Conservation (phyloP, 2,888 invertebrate genomes). For the Ashinkailepas kermadecensis region DNA sequence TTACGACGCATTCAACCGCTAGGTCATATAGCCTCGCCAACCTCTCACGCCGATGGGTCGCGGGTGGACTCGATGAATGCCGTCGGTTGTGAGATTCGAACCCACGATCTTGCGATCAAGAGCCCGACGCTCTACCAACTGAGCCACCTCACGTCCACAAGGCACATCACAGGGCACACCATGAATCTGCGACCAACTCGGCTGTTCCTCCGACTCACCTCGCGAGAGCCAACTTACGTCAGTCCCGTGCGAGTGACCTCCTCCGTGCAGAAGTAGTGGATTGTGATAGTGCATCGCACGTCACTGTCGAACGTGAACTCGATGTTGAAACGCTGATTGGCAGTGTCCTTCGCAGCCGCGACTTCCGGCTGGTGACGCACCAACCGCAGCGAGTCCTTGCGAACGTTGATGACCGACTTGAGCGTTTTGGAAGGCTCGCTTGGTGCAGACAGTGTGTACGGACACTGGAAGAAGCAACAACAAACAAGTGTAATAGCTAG, state of each 20-base stretch:
- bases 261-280: conserved; percentile 92
- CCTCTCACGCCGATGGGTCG: no score
- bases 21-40: no score
- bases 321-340: conserved; percentile 42
- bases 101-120: no score
- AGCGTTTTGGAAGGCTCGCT: conserved; percentile 95
- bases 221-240: conserved; percentile 53
- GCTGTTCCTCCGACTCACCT: no score
- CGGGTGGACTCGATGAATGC: no score
- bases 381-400: conserved; percentile 91
- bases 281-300: conserved; percentile 83
- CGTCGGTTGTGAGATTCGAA: no score
- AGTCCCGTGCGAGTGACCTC: conserved; percentile 79
- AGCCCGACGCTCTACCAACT: no score
- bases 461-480: conserved; percentile 60
- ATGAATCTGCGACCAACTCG: no score
- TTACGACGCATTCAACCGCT: no score
- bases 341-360: conserved; percentile 37
- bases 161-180: no score
- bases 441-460: conserved; percentile 91
- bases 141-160: no score
- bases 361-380: conserved; percentile 49
- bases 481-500: neutral
- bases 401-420: conserved; percentile 89
- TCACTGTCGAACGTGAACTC: conserved; percentile 96